A percentile compares a stretch with the other conserved stretches of the same genome.
These are phyloP conservation scores for Acanthisitta chloris DNA, from an alignment of 2,113 vertebrate genomes.

Conservation along the genomic window DNA sequence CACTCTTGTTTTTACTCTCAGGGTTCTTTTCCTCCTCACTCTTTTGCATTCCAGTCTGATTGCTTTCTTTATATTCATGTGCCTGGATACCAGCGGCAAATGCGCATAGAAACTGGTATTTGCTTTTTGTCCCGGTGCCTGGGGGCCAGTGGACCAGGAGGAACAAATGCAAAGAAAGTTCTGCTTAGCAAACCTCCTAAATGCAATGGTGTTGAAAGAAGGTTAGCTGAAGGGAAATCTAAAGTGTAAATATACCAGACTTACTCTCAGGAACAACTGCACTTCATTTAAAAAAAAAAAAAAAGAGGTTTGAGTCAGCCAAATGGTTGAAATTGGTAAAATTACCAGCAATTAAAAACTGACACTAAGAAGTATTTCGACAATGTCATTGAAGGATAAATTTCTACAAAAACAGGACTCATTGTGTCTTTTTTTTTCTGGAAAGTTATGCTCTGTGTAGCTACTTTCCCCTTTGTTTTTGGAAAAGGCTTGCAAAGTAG, in stretches of 20 bases:
- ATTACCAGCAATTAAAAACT: not conserved
- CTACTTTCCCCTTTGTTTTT: not conserved
- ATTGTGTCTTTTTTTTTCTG: not conserved
- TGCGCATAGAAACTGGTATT: not conserved
- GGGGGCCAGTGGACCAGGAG: not conserved
- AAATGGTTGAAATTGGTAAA: not conserved
- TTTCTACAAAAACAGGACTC: not conserved
- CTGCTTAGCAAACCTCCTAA: not conserved
- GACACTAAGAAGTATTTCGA: not conserved
- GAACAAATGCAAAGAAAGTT: not conserved
- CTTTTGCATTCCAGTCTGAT: not conserved
- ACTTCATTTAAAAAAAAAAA: not conserved
- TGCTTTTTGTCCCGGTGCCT: not conserved
- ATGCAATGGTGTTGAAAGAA: not conserved
- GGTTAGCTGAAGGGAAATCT: not conserved
- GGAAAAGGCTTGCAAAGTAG: not conserved
- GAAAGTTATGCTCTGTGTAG: not conserved
- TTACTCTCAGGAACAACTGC: not conserved
- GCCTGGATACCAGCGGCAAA: not conserved
- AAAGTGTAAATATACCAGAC: not conserved
- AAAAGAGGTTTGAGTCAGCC: not conserved
- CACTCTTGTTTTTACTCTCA: not conserved
- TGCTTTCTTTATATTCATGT: constrained; percentile 11
- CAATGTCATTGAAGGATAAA: not conserved
- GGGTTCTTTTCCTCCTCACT: not conserved